A percentile compares a stretch with the other conserved stretches of the same genome.
Evolutionary conservation across 2,113 vertebrate species (phyloP).

Genomic region (Tenebrosternarchus preto): DNA sequence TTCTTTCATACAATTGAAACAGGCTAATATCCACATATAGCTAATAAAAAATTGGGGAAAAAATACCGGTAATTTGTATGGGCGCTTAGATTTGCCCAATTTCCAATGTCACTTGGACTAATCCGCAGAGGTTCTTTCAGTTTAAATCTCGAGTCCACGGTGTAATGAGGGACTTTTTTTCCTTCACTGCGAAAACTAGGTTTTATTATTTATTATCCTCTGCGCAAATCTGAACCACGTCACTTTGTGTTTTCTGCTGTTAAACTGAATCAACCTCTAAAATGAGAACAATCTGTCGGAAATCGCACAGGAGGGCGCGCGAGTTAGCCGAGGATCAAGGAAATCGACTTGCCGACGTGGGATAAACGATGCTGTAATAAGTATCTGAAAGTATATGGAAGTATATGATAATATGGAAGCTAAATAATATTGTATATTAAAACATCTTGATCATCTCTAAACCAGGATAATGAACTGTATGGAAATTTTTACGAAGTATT

Average conservation of each 20-base stretch:
- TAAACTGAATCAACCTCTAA: constrained; percentile 38
- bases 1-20: not conserved
- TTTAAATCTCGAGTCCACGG: too few species aligned
- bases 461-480: too few species aligned
- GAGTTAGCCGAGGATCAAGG: not conserved
- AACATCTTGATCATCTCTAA: too few species aligned
- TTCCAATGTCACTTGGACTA: not conserved
- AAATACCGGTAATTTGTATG: not conserved
- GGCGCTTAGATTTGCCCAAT: not conserved
- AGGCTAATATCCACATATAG: not conserved
- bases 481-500: too few species aligned
- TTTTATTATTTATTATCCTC: not conserved
- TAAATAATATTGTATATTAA: too few species aligned
- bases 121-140: too few species aligned
- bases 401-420: too few species aligned
- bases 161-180: too few species aligned
- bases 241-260: constrained; percentile 51
- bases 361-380: too few species aligned
- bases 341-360: too few species aligned
- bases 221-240: not conserved
- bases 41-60: not conserved
- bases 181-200: not conserved
- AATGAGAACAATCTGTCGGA: not conserved
- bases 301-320: constrained; percentile 19
- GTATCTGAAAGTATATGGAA: too few species aligned